These are phyloP conservation scores for Megaceryle maxima DNA, from an alignment of 2,113 vertebrate species.

Conservation along the genomic window DNA sequence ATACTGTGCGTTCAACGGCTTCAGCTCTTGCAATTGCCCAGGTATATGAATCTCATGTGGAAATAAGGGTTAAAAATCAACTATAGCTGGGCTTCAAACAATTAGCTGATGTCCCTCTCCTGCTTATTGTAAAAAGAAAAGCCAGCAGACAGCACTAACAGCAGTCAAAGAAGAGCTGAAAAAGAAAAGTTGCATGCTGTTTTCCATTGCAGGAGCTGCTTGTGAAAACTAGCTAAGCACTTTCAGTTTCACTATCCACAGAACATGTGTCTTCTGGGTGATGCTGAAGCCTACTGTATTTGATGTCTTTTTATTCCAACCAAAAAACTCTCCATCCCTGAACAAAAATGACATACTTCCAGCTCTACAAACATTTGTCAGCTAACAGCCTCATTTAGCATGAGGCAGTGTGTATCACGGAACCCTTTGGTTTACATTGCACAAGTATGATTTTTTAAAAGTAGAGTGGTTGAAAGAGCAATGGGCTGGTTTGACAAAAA, in stretches of 20 bases:
- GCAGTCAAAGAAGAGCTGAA: background rate
- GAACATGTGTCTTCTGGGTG: conserved; percentile 7
- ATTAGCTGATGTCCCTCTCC: conserved; percentile 4
- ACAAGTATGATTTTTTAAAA: conserved; percentile 33
- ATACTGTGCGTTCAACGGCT: conserved; percentile 40
- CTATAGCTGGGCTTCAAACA: background rate
- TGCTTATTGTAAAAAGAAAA: conserved; percentile 15
- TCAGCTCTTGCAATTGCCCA: conserved; percentile 37
- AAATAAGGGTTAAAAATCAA: background rate
- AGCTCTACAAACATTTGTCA: conserved; percentile 58
- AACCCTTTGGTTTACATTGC: conserved; percentile 71
- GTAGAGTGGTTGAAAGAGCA: conserved; percentile 60
- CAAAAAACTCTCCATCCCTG: conserved; percentile 32
- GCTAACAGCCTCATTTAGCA: conserved; percentile 31
- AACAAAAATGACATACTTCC: conserved; percentile 25
- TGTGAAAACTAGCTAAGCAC: background rate
- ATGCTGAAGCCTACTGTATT: background rate
- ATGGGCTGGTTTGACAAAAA: conserved; percentile 65
- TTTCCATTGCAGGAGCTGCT: background rate
- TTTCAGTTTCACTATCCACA: background rate
- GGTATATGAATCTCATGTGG: background rate
- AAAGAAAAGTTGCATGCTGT: background rate
- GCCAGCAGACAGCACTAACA: background rate
- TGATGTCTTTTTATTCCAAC: background rate
- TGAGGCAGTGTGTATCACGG: conserved; percentile 52